Evolutionary conservation across 2,113 vertebrate genomes (phyloP).

Genomic region (Arvicanthis niloticus): DNA sequence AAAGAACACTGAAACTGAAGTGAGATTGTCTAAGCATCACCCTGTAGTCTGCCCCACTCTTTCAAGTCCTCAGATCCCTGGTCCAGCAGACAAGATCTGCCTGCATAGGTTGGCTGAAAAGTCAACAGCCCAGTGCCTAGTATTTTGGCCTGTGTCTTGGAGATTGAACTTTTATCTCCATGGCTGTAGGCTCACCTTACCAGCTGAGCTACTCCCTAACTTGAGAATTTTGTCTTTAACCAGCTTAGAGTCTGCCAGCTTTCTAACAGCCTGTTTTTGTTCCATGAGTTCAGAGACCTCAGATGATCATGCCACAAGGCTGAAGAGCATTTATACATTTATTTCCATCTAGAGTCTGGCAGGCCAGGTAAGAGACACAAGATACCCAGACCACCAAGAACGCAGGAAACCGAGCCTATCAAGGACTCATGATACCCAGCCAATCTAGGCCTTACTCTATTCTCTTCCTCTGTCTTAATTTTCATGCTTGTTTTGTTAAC

Average conservation of each 20-base stretch:
- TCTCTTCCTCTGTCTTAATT: conserved; percentile 37
- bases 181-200: neutral
- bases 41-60: neutral
- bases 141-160: neutral
- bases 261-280: neutral
- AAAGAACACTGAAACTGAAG: neutral
- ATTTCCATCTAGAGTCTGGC: neutral
- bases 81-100: neutral
- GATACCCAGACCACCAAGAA: neutral
- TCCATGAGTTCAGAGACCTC: neutral
- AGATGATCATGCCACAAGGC: neutral
- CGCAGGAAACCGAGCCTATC: no score
- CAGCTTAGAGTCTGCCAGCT: neutral
- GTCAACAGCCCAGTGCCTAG: neutral
- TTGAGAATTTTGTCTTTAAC: neutral
- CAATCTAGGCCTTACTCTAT: conserved; percentile 46
- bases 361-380: neutral
- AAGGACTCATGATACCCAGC: neutral
- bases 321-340: neutral
- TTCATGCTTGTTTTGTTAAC: conserved; percentile 53
- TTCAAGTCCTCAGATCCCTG: neutral
- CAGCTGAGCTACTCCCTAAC: neutral
- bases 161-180: neutral
- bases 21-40: neutral
- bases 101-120: neutral